Evolutionary conservation across 1,140 invertebrate genomes (phyloP), one percentile per base, ranked within the genome.

Genomic region (Ostrea denselamellosa): DNA sequence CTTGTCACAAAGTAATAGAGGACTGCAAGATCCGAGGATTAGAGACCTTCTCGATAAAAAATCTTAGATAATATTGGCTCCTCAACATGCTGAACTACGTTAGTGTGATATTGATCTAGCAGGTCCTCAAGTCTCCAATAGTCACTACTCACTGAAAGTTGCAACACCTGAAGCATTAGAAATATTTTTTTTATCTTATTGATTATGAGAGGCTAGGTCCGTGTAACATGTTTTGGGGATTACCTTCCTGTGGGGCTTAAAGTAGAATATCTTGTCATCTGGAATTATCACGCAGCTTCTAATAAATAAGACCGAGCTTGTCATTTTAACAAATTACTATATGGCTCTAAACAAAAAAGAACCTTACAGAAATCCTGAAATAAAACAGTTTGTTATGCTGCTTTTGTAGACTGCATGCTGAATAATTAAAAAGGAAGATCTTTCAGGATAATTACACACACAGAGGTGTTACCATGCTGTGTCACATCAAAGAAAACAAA

Each of bases 251-350:
- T 28, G 25, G 28, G 68, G 14, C 68, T 77, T 77, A 34, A 44
- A 77, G 68, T 77, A 34, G 68, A 77, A 77, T 77, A 34, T 77
- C 68, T 77, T 17, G 68, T 77, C 68, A 34, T 77, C 68, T 28
- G 17, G 25, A 77, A 17, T 77, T 77, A 77, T 28, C 68, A 77
- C 25, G 14, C 22, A 77, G 68, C 68, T 77, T 28, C 10, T 14
- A 28, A 34, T 77, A 4, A 77, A 77, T 25, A 28, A 10, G 8
- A 28, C 68, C 34, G 14, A 12, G 28, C 10, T 28, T 77, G 68
- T 28, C 28, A 77, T 17, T 28, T 28, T 77, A 77, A 77, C 68
- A 77, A 77, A 77, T 77, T 25, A 77, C 25, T 28, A 2, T 34
- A 14, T 10, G 25, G 12, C 68, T 77, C 17, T 19, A 62, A 44